Base-by-base conservation (phyloP, 2,888 invertebrate genomes). In the Epinotia demarniana region DNA sequence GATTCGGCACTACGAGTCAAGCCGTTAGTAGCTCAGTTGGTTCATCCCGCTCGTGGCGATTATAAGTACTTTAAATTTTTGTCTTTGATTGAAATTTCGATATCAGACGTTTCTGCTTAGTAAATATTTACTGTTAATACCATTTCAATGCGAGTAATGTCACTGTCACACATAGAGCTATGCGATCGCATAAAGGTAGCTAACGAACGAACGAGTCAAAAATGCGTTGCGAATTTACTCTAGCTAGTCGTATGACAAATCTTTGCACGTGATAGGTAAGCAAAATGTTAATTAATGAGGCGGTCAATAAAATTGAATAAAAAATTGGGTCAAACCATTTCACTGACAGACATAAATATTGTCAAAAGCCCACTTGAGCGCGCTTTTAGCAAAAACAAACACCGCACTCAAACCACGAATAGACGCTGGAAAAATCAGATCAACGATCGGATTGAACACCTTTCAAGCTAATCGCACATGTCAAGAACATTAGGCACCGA, bases 401-500 rank as follows among this genome's bases (percentile, higher is more conserved):
- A 64, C 12, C 46, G 33, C 57, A 62, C 57, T 62, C 55, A 55
- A 49, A 49, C 49, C 55, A 16, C 33, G 57, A 75, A 75, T 62
- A 75, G 66, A 39, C 33, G 43, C 12, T 16, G 53, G n/a, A 19
- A n/a, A 60, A 66, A 70, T 53, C 11, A 61, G 73, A 70, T 66
- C 73, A 73, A 69, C 33, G 69, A n/a, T 66, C 69, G 73, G 23
- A 49, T 33, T 66, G 73, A 74, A 67, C 57, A 67, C 67, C 72
- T 75, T 55, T 43, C 33, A 80, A 84, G 80, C 83, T 83, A 84
- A 86, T 81, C 83, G 78, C 81, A 81, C 82, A 82, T 85, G 85
- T 86, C 84, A 82, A 79, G 81, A 82, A 81, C 87, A 90, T 91
- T 90, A 91, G 91, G 90, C 90, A 90, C 75, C 79, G 81, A 80